Conservation (phyloP, 2,113 vertebrate genomes). For the Sinocyclocheilus anshuiensis region DNA sequence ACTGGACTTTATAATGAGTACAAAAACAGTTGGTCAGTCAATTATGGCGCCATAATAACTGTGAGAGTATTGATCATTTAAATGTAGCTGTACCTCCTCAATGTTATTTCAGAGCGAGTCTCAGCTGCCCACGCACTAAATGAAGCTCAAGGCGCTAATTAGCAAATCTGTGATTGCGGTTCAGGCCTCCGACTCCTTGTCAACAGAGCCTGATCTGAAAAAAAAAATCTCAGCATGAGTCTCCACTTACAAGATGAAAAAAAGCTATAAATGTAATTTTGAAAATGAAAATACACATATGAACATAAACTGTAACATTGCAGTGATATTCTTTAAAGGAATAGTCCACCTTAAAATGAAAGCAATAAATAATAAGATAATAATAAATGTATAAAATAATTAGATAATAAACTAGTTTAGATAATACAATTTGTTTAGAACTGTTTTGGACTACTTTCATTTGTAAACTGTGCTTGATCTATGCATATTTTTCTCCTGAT, state of each 20-base stretch:
- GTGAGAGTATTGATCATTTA: background rate
- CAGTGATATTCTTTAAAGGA: background rate
- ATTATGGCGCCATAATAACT: slow-evolving; percentile 9
- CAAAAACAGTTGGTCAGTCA: background rate
- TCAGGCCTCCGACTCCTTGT: slow-evolving; percentile 33
- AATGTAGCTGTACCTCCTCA: background rate
- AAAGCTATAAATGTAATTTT: background rate
- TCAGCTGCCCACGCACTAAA: slow-evolving; percentile 49
- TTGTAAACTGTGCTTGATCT: too few relatives aligned
- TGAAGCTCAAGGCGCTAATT: slow-evolving; percentile 48
- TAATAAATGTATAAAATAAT: too few relatives aligned
- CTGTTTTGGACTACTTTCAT: too few relatives aligned
- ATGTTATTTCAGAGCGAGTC: slow-evolving; percentile 13
- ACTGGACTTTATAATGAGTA: background rate
- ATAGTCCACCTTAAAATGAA: too few relatives aligned
- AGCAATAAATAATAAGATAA: too few relatives aligned
- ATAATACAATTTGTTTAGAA: too few relatives aligned
- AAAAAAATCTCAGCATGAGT: background rate
- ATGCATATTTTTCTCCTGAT: too few relatives aligned
- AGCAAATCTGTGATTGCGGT: slow-evolving; percentile 42
- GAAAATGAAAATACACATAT: background rate
- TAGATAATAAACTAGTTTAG: too few relatives aligned
- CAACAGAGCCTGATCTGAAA: slow-evolving; percentile 21
- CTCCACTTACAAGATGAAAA: background rate
- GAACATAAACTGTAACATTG: background rate